Evolutionary conservation across 2,888 invertebrate species (phyloP), one percentile per base, ranked within the genome.

Genomic region (Hemaris fuciformis): DNA sequence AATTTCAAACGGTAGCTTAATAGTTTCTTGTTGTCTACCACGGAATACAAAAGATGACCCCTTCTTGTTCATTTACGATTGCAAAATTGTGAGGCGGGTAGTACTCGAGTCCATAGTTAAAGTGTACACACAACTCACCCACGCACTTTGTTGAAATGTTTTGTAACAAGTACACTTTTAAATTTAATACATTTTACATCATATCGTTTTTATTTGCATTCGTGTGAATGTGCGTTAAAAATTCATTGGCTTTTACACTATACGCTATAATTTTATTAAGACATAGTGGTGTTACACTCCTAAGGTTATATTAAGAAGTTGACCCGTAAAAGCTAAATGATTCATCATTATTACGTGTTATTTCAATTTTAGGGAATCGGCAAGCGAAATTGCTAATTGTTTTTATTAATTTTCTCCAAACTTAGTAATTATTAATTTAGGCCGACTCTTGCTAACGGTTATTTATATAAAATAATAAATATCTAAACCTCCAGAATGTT

Each of bases 81-180:
- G 63, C 61, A 62, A 64, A 64, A 62, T 42, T 34, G 18, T 31
- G 59, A 48, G 60, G 59, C 61, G 62, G 62, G 59, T 62, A 61
- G 59, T 57, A 56, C 23, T 59, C 22, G 62, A 62, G 62, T 65
- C 67, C 62, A 64, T 48, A 58, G 41, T 60, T 42, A 43, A 60
- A 62, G 60, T 60, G 61, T 63, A 53, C 64, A 43, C n/a, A 59
- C 1, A 31, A 18, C 18, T 27, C 31, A 53, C 27, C 45, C 23
- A 46, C n/a, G 5, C 23, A 13, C 27, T 53, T 53, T 27, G 48
- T 53, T 15, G 15, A 27, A 53, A 27, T 10, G 8, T 53, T 23
- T 27, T 27, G 48, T 15, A 53, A 53, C 15, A 31, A 27, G 27
- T 10, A 10, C 27, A 27, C 25, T 53, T 7, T 7, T 53, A 31